These are phyloP conservation scores for Drosophila helvetica DNA, from an alignment of 2,888 invertebrate genomes.

Conservation along the genomic window DNA sequence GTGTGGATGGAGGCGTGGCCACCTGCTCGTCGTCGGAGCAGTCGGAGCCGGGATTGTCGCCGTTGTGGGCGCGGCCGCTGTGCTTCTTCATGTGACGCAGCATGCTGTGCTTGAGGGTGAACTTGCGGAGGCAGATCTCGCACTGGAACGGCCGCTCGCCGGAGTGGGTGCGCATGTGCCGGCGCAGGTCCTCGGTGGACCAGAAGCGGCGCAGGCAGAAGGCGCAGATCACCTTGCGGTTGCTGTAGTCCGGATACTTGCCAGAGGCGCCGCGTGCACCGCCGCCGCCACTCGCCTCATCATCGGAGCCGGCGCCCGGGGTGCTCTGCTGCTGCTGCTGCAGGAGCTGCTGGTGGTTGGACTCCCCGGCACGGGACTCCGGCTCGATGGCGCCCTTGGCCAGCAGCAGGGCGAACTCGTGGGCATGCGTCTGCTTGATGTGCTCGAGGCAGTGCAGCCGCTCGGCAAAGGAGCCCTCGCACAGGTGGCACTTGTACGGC, in stretches of 20 bases:
- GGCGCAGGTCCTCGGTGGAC: conserved; percentile 96
- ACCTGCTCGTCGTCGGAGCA: conserved; percentile 83
- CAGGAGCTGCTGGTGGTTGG: conserved; percentile 10
- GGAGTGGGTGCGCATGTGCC: conserved; percentile 97
- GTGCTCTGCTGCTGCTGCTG: conserved; percentile 13
- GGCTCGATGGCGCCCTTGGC: conserved; percentile 91
- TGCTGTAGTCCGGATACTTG: conserved; percentile 93
- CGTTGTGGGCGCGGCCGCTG: conserved; percentile 86
- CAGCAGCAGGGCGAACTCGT: conserved; percentile 92
- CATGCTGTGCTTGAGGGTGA: conserved; percentile 97
- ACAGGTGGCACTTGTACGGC: conserved; percentile 96
- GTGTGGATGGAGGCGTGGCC: conserved; percentile 57
- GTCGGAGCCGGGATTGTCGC: conserved; percentile 79
- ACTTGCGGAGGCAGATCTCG: conserved; percentile 93
- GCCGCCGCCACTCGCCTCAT: conserved; percentile 83
- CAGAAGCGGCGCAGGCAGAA: conserved; percentile 97
- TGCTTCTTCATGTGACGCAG: conserved; percentile 96
- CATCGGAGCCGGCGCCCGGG: conserved; percentile 48
- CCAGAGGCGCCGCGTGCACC: conserved; percentile 85
- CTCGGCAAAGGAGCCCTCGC: conserved; percentile 93
- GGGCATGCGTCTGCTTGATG: conserved; percentile 89
- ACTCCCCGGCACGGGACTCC: conserved; percentile 75
- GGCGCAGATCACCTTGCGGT: conserved; percentile 94
- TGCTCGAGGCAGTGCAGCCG: conserved; percentile 92
- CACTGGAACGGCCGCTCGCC: conserved; percentile 96